A percentile compares a stretch with the other conserved stretches of the same genome.
phyloP scores from a whole-genome alignment of 1,140 invertebrate genomes.

The Calosoma granatense region DNA sequence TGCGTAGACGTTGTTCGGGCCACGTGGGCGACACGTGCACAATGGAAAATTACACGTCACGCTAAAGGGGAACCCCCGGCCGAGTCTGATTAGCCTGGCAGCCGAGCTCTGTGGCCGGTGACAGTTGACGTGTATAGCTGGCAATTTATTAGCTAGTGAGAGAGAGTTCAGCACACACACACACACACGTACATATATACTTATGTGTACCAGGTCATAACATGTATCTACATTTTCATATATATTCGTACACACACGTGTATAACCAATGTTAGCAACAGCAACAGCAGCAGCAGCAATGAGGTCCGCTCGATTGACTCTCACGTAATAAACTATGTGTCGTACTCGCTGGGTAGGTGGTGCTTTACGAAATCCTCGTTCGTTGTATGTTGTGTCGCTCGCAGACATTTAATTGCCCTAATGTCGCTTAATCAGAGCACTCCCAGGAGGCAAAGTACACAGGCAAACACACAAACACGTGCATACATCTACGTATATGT shows the following conservation, averaged over 20 bases:
- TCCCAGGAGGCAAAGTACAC: neutral
- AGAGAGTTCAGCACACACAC: constrained; percentile 14
- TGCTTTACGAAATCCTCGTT: too few relatives aligned
- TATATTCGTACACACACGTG: too few relatives aligned
- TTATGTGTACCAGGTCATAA: neutral
- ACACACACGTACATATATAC: neutral
- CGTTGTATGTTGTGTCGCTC: neutral
- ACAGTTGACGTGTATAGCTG: constrained; percentile 32
- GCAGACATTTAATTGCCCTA: constrained; percentile 5
- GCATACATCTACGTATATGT: constrained; percentile 2
- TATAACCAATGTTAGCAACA: too few relatives aligned
- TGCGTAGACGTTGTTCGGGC: constrained; percentile 17
- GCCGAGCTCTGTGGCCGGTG: constrained; percentile 18
- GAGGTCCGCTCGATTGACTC: constrained; percentile 8
- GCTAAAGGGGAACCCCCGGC: neutral
- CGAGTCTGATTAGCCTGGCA: constrained; percentile 24
- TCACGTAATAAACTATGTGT: neutral
- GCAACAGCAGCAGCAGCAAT: too few relatives aligned
- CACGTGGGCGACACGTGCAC: constrained; percentile 28
- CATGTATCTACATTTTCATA: too few relatives aligned
- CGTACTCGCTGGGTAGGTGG: too few relatives aligned
- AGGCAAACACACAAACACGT: neutral
- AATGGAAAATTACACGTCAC: constrained; percentile 29
- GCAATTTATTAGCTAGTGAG: constrained; percentile 28
- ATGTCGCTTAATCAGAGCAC: neutral